Evolutionary conservation across 2,888 invertebrate genomes (phyloP), one percentile per base, ranked within the genome.

Genomic region (Pyralis farinalis): DNA sequence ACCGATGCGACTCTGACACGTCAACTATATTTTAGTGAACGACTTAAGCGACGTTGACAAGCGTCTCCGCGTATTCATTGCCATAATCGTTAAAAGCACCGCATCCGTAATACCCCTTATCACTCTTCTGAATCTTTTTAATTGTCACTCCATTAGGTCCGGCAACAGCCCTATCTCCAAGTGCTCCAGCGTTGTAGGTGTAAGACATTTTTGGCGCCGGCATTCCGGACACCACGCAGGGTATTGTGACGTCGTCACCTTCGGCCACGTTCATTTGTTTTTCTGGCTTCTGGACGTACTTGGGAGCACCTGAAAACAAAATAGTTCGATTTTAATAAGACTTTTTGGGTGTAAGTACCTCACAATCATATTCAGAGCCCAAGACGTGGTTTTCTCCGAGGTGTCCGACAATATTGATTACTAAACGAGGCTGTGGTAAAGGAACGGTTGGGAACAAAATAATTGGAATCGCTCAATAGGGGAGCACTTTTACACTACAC

Each of bases 61-160:
- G 36, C 3, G 60, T 59, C 40, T 83, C 84, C 0, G 61, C 56
- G 34, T 81, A 83, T 1, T 67, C 50, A 5, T 63, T 55, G 0
- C 80, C 84, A 21, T 71, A 43, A 3, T 63, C 58, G 11, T 80
- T 84, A 1, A 51, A 48, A 1, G 70, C 78, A 11, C 44, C 52
- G 47, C 86, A 86, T 1, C 80, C 86, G 34, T 85, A 86, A 36
- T 82, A 84, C 0, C 86, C 86, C 1, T 55, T 55, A 42, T 81
- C 74, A 1, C 41, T 39, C 16, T 71, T 68, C 42, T 71, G 63
- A 0, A 66, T 66, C 4, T 67, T 68, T 31, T 61, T 67, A 5
- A 85, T 69, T n/a, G 55, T 60, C 21, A 84, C 51, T 0, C 71
- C 69, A 7, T 61, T 55, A 11, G 48, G 48, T 9, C 63, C 49